Conservation (phyloP, 2,797 vertebrate genomes). For the Naso thynnoides region DNA sequence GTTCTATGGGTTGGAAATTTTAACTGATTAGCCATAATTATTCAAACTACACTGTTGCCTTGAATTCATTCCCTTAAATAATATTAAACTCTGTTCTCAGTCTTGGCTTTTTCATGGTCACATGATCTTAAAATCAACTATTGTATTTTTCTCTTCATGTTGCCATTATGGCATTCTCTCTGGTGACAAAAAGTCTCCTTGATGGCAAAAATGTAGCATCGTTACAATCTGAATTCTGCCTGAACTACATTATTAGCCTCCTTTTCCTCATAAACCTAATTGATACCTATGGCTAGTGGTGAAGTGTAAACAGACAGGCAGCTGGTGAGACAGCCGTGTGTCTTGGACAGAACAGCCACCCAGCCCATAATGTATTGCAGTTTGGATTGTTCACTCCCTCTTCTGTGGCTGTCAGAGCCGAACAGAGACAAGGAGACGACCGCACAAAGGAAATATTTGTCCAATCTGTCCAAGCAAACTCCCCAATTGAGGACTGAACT, state of each 20-base stretch:
- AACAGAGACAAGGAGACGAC: constrained; percentile 79
- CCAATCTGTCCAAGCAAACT: constrained; percentile 85
- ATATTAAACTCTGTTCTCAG: background rate
- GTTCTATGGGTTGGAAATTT: constrained; percentile 4
- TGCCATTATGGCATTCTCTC: constrained; percentile 30
- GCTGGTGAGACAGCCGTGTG: constrained; percentile 73
- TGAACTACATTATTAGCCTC: constrained; percentile 45
- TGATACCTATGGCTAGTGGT: constrained; percentile 72
- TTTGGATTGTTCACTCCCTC: constrained; percentile 68
- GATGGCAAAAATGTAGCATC: constrained; percentile 49
- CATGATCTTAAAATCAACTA: constrained; percentile 15
- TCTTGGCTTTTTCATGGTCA: constrained; percentile 6
- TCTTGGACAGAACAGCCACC: constrained; percentile 64
- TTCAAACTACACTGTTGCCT: constrained; percentile 19
- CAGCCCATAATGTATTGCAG: constrained; percentile 69
- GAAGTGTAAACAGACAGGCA: constrained; percentile 78
- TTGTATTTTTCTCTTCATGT: constrained; percentile 16
- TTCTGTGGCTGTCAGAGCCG: constrained; percentile 77
- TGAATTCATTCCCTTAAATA: constrained; percentile 19
- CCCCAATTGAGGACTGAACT: constrained; percentile 79
- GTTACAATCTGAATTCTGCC: constrained; percentile 58
- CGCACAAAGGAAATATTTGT: constrained; percentile 88
- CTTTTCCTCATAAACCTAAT: constrained; percentile 72
- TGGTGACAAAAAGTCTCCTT: constrained; percentile 37
- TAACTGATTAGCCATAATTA: background rate